Percentiles rank a stretch among this genome's conserved stretches.
Conservation (phyloP, 2,797 vertebrate genomes). For the Orestias chungarensis region DNA sequence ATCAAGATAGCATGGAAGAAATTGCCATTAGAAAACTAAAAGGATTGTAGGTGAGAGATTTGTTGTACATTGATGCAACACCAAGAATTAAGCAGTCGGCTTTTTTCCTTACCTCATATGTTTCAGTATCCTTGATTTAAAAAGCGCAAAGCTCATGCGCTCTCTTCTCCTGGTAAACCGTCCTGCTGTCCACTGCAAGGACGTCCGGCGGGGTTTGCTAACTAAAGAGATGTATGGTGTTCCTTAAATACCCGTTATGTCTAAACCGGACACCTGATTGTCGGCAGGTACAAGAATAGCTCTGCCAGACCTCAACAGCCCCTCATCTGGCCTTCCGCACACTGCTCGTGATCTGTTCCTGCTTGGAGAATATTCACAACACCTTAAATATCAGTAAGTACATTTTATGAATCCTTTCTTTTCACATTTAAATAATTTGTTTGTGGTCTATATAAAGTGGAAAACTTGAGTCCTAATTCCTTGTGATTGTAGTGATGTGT, state of each 20-base stretch:
- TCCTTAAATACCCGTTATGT: slow-evolving; percentile 55
- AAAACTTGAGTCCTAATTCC: no score
- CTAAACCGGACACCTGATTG: slow-evolving; percentile 69
- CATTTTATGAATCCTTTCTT: no score
- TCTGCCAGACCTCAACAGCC: slow-evolving; percentile 31
- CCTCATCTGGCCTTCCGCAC: slow-evolving; percentile 54
- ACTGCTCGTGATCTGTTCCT: slow-evolving; percentile 42
- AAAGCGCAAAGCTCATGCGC: slow-evolving; percentile 10
- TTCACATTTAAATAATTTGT: no score
- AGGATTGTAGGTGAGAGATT: not conserved
- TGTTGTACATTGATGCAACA: not conserved
- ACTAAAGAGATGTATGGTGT: slow-evolving; percentile 9
- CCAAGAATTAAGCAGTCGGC: not conserved
- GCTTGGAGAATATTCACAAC: not conserved
- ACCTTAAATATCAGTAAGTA: not conserved
- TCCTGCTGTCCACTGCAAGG: slow-evolving; percentile 11
- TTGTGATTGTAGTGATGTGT: no score
- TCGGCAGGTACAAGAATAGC: slow-evolving; percentile 78
- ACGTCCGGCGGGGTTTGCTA: slow-evolving; percentile 20
- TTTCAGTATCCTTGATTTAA: not conserved
- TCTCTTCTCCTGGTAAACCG: slow-evolving; percentile 15
- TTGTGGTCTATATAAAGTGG: no score
- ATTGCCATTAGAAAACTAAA: not conserved
- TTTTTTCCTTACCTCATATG: slow-evolving; percentile 8
- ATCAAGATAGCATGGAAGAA: no score